A percentile compares a stretch with the other conserved stretches of the same genome.
phyloP scores from a whole-genome alignment of 2,888 invertebrate genomes.

The Tiliacea aurago region DNA sequence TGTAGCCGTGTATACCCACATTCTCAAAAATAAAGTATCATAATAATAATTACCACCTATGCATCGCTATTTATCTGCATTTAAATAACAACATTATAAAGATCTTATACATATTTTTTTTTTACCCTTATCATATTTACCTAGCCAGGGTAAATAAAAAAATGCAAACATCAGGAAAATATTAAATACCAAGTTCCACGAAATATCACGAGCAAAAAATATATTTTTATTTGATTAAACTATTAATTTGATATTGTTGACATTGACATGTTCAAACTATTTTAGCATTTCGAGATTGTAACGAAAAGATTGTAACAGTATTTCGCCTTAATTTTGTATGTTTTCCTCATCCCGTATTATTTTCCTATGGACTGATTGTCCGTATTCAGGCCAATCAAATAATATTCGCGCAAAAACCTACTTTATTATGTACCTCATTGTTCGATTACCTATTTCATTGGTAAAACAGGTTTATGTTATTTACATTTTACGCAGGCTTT shows the following conservation, averaged over 20 bases:
- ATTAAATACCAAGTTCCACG: not conserved
- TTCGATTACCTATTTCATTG: not conserved
- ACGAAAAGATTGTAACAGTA: not conserved
- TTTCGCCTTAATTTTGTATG: constrained; percentile 16
- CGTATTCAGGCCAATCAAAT: constrained; percentile 38
- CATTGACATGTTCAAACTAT: no score
- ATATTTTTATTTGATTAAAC: not conserved
- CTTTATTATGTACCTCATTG: constrained; percentile 16
- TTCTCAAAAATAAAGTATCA: not conserved
- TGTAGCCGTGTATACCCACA: not conserved
- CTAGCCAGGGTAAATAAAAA: not conserved
- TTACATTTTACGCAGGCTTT: not conserved
- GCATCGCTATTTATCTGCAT: not conserved
- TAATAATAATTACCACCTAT: not conserved
- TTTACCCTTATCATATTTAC: not conserved
- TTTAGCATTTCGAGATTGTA: not conserved
- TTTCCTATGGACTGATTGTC: constrained; percentile 9
- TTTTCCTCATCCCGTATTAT: not conserved
- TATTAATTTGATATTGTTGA: no score
- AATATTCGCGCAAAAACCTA: constrained; percentile 16
- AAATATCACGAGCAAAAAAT: not conserved
- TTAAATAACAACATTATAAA: not conserved
- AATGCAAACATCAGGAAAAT: not conserved
- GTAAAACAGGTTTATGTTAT: not conserved
- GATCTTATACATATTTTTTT: not conserved